These are phyloP conservation scores for Pseudomugil gertrudae DNA, from an alignment of 2,797 vertebrate genomes.

Conservation along the genomic window DNA sequence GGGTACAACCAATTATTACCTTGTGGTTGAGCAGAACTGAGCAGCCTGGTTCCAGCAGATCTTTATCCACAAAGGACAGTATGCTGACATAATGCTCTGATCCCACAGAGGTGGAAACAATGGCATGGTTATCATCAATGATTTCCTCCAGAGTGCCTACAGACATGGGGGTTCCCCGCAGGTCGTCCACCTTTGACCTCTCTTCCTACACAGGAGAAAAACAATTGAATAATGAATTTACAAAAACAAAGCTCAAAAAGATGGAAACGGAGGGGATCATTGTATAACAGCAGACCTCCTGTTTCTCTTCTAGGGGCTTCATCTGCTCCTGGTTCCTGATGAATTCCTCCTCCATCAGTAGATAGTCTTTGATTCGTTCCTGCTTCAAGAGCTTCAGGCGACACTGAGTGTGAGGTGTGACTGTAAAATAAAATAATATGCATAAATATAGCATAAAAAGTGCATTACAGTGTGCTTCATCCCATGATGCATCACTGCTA, in stretches of 20 bases:
- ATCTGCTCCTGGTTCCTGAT: slow-evolving; percentile 99
- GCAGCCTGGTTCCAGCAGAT: slow-evolving; percentile 95
- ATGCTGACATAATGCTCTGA: slow-evolving; percentile 99
- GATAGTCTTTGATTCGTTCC: slow-evolving; percentile 96
- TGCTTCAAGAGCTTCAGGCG: slow-evolving; percentile 91
- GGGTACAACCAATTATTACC: slow-evolving; percentile 67
- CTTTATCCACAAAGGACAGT: slow-evolving; percentile 97
- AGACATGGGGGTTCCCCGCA: slow-evolving; percentile 98
- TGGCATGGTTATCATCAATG: slow-evolving; percentile 98
- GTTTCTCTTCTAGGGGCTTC: slow-evolving; percentile 98
- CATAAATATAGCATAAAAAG: not conserved
- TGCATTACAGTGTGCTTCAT: not conserved
- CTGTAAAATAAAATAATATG: slow-evolving; percentile 65
- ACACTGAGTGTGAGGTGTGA: slow-evolving; percentile 98
- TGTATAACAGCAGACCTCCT: slow-evolving; percentile 83
- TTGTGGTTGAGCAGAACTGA: slow-evolving; percentile 98
- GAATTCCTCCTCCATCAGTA: slow-evolving; percentile 99
- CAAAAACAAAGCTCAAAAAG: not conserved
- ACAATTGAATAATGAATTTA: not conserved
- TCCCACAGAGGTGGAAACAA: slow-evolving; percentile 96
- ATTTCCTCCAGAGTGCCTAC: slow-evolving; percentile 98
- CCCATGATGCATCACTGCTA: not conserved
- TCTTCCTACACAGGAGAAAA: slow-evolving; percentile 85
- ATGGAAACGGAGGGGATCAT: not conserved
- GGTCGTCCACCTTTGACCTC: slow-evolving; percentile 96